A percentile compares a stretch with the other conserved stretches of the same genome.
phyloP scores from a whole-genome alignment of 1,140 invertebrate genomes.

The Bombus haemorrhoidalis region DNA sequence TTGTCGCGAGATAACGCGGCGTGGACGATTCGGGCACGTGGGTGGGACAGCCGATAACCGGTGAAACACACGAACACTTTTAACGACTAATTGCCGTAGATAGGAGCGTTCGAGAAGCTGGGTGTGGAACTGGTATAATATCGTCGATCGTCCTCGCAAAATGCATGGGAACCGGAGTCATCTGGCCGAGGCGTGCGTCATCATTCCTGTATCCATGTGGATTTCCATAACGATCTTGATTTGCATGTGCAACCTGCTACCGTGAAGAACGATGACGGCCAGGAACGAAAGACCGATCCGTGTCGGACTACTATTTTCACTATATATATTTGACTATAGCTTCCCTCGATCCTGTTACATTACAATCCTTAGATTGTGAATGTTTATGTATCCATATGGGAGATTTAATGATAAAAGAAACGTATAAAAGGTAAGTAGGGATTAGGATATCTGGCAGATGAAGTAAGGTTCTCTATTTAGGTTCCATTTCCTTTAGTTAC shows the following conservation, averaged over 20 bases:
- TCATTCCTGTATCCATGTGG: slow-evolving; percentile 44
- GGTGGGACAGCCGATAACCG: slow-evolving; percentile 71
- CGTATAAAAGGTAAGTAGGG: background rate
- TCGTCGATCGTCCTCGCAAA: slow-evolving; percentile 65
- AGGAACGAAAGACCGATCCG: background rate
- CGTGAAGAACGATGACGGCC: background rate
- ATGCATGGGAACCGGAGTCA: slow-evolving; percentile 75
- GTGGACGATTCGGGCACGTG: slow-evolving; percentile 61
- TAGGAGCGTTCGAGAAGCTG: slow-evolving; percentile 64
- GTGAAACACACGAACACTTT: slow-evolving; percentile 78
- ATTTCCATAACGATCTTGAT: slow-evolving; percentile 51
- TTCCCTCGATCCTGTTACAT: background rate
- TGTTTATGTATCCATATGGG: background rate
- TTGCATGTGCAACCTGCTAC: background rate
- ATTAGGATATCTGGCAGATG: too few species aligned
- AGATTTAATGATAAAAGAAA: background rate
- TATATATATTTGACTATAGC: background rate
- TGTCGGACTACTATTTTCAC: too few species aligned
- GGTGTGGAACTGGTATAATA: slow-evolving; percentile 60
- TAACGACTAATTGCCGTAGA: slow-evolving; percentile 79
- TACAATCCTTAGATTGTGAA: background rate
- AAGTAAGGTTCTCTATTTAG: too few species aligned
- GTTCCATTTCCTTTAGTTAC: too few species aligned
- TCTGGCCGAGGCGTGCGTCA: slow-evolving; percentile 59
- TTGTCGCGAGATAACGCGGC: slow-evolving; percentile 73